Percentiles rank a stretch among this genome's conserved stretches.
phyloP scores from a whole-genome alignment of 2,113 vertebrate genomes.

The Sorex araneus region DNA sequence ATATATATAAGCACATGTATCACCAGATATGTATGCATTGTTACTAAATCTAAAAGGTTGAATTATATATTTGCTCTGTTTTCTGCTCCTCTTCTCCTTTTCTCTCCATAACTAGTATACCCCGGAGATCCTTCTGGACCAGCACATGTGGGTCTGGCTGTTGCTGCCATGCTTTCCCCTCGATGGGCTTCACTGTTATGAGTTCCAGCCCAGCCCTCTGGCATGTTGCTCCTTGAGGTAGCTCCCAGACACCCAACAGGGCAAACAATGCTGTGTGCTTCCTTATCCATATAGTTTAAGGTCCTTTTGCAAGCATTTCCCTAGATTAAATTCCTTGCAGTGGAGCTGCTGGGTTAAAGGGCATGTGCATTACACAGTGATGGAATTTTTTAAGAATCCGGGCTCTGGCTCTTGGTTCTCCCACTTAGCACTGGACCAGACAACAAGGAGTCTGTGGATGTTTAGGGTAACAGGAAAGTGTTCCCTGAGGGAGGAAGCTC shows the following conservation, averaged over 20 bases:
- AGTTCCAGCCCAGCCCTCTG: background rate
- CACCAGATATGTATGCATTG: background rate
- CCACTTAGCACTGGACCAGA: too few relatives aligned
- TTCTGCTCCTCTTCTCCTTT: background rate
- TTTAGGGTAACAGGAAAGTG: background rate
- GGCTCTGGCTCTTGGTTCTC: background rate
- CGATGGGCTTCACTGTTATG: too few relatives aligned
- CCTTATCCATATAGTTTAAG: background rate
- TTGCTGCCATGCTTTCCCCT: background rate
- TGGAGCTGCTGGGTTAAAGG: background rate
- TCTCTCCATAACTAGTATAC: background rate
- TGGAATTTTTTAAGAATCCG: background rate
- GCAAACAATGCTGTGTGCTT: background rate
- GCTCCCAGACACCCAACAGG: background rate
- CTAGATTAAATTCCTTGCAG: background rate
- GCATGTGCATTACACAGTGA: background rate
- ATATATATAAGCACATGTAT: background rate
- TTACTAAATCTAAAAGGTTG: background rate
- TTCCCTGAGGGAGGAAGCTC: background rate
- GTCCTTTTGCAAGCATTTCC: background rate
- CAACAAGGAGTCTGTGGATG: background rate
- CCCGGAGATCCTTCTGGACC: too few relatives aligned
- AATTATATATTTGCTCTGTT: background rate
- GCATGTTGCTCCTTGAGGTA: background rate
- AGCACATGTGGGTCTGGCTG: background rate